Conservation (phyloP, 2,113 vertebrate genomes). For the Nanorana parkeri region DNA sequence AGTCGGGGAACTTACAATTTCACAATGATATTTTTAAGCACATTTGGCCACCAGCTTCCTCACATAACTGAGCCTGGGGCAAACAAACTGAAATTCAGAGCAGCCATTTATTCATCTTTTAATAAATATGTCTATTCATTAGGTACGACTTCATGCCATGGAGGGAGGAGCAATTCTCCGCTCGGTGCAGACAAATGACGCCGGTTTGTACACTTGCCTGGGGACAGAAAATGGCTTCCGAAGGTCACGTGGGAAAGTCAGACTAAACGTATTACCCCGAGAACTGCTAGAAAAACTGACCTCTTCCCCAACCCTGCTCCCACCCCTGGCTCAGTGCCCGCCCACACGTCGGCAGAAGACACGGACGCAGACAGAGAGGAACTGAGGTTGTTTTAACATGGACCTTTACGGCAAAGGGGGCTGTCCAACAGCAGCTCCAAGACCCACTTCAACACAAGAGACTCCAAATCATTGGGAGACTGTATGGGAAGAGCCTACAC, state of each 20-base stretch:
- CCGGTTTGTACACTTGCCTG: constrained; percentile 80
- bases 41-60: too few relatives aligned
- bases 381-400: neutral
- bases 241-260: constrained; percentile 76
- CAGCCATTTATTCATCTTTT: too few relatives aligned
- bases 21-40: too few relatives aligned
- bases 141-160: constrained; percentile 73
- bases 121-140: constrained; percentile 52
- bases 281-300: constrained; percentile 73
- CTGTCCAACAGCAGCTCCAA: neutral
- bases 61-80: too few relatives aligned
- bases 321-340: constrained; percentile 33
- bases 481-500: neutral
- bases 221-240: constrained; percentile 84
- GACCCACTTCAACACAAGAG: constrained; percentile 7
- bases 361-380: constrained; percentile 17
- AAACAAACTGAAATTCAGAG: too few relatives aligned
- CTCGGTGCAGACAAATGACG: constrained; percentile 74
- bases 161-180: constrained; percentile 81
- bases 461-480: constrained; percentile 5
- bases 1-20: too few relatives aligned
- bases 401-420: neutral
- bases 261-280: constrained; percentile 76
- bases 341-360: constrained; percentile 24
- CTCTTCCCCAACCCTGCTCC: constrained; percentile 9